Percentiles rank a stretch among this genome's conserved stretches.
These are phyloP conservation scores for Echinarachnius parma DNA, from an alignment of 53 echinoderm and acorn worm species.

Conservation along the genomic window DNA sequence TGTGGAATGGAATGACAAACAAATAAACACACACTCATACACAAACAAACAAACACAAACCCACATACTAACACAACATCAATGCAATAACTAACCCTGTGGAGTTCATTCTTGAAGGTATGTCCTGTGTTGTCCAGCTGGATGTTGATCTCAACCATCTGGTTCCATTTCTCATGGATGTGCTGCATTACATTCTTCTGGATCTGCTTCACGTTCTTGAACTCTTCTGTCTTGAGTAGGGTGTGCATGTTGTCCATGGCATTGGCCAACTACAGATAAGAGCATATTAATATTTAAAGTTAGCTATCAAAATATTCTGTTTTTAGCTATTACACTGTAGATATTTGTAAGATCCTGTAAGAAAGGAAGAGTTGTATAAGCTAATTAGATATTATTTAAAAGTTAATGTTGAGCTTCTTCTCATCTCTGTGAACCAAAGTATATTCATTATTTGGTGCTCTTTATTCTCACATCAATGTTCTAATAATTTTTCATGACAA, in stretches of 20 bases:
- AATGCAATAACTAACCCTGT: conserved; percentile 74
- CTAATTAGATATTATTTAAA: no score
- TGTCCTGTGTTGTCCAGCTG: conserved; percentile 84
- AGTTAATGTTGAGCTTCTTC: no score
- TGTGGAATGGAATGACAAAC: no score
- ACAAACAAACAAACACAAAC: no score
- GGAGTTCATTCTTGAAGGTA: conserved; percentile 74
- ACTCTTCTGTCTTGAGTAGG: conserved; percentile 59
- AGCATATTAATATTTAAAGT: not conserved
- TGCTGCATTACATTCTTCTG: conserved; percentile 51
- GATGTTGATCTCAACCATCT: conserved; percentile 78
- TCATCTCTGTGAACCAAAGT: no score
- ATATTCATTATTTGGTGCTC: no score
- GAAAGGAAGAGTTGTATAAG: no score
- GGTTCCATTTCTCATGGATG: conserved; percentile 83
- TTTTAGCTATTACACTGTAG: not conserved
- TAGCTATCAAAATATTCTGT: not conserved
- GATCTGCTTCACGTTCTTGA: conserved; percentile 37
- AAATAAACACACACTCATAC: no score
- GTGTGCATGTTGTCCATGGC: conserved; percentile 96
- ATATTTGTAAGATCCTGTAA: no score
- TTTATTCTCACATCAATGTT: no score
- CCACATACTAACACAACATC: not conserved
- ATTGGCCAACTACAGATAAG: conserved; percentile 62
- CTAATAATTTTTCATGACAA: no score